Evolutionary conservation across 2,888 invertebrate genomes (phyloP).

Genomic region (Mimas tiliae): DNA sequence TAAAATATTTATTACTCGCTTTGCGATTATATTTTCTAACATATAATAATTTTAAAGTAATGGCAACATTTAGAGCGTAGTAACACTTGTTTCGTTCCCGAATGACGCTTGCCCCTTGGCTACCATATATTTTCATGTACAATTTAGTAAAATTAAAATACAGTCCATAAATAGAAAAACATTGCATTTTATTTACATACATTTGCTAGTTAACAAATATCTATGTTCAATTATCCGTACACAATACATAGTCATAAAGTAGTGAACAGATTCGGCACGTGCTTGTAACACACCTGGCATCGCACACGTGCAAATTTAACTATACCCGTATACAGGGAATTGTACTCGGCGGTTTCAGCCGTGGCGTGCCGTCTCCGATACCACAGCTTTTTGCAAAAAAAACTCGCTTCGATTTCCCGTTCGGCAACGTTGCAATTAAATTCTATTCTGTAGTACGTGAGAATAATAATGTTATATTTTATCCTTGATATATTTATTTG

Average conservation of each 20-base stretch:
- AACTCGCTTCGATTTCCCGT: background rate
- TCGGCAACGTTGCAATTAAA: constrained; percentile 1
- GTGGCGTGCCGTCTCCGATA: constrained; percentile 2
- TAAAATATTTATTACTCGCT: too few relatives aligned
- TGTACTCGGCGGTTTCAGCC: constrained; percentile 1
- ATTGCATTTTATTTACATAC: too few relatives aligned
- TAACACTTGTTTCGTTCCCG: too few relatives aligned
- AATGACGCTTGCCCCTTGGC: too few relatives aligned
- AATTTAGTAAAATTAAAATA: too few relatives aligned
- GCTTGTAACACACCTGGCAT: background rate
- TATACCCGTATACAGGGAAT: constrained; percentile 6
- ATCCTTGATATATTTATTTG: background rate
- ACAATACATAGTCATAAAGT: background rate
- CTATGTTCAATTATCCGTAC: too few relatives aligned
- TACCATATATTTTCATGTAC: too few relatives aligned
- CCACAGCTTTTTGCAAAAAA: constrained; percentile 9
- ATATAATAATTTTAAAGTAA: too few relatives aligned
- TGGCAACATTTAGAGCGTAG: too few relatives aligned
- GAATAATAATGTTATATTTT: background rate
- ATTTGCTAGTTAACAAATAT: too few relatives aligned
- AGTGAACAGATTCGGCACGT: background rate
- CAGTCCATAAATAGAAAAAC: too few relatives aligned
- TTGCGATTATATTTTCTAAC: too few relatives aligned
- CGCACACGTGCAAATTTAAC: constrained; percentile 19
- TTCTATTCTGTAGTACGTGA: background rate